Evolutionary conservation across 2,888 invertebrate species (phyloP).

Genomic region (Lepidochitona cinerea): DNA sequence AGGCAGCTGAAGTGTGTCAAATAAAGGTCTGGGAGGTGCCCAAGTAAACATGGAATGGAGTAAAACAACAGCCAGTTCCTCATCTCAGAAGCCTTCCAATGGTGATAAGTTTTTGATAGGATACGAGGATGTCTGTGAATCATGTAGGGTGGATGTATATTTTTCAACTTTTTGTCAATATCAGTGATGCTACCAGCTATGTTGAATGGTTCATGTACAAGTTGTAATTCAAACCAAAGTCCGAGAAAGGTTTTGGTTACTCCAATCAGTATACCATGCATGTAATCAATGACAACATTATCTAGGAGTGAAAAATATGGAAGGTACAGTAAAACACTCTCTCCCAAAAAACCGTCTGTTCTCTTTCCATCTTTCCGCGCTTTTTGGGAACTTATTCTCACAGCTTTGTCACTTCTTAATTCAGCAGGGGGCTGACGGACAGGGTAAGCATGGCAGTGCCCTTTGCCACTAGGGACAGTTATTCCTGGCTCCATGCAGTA

Average conservation of each 20-base stretch:
- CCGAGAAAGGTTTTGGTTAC: slow-evolving; percentile 24
- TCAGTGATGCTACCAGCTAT: slow-evolving; percentile 18
- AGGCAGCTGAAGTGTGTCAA: slow-evolving; percentile 23
- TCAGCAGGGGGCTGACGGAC: not conserved
- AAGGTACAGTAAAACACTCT: slow-evolving; percentile 19
- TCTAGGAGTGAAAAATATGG: too few relatives aligned
- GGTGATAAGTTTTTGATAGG: slow-evolving; percentile 19
- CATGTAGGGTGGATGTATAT: slow-evolving; percentile 23
- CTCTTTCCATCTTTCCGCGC: slow-evolving; percentile 15
- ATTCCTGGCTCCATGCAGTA: slow-evolving; percentile 23
- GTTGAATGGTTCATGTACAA: slow-evolving; percentile 2
- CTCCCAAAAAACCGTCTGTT: slow-evolving; percentile 23
- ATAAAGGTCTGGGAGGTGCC: slow-evolving; percentile 13
- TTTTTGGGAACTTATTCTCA: slow-evolving; percentile 4
- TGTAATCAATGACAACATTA: slow-evolving; percentile 30
- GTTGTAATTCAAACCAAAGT: slow-evolving; percentile 23
- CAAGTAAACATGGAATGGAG: slow-evolving; percentile 21
- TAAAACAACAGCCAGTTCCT: slow-evolving; percentile 30
- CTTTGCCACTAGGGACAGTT: slow-evolving; percentile 23
- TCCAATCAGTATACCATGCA: slow-evolving; percentile 30
- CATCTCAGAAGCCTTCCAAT: slow-evolving; percentile 33
- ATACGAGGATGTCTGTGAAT: slow-evolving; percentile 25
- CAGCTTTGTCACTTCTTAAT: not conserved
- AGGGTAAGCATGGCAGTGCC: slow-evolving; percentile 23
- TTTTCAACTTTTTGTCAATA: slow-evolving; percentile 19